These are phyloP conservation scores for Proisotoma minuta DNA, from an alignment of 2,888 invertebrate genomes.

Conservation along the genomic window DNA sequence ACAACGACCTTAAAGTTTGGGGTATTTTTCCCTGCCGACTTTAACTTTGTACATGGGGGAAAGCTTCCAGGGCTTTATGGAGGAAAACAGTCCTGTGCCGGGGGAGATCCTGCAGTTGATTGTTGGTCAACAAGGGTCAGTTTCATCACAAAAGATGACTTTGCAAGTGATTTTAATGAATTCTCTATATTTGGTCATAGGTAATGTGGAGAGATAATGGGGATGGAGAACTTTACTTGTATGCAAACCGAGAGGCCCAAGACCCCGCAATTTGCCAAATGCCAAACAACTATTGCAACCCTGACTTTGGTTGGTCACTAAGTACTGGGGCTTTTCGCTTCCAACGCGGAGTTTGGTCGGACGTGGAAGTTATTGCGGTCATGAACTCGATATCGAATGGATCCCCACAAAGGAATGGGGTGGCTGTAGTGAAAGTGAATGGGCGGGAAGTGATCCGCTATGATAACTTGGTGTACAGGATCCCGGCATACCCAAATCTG, in stretches of 20 bases:
- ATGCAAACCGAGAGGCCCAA: conserved; percentile 39
- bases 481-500: conserved; percentile 31
- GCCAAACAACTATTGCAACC: conserved; percentile 33
- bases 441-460: conserved; percentile 33
- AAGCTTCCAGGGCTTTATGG: conserved; percentile 40
- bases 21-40: conserved; percentile 34
- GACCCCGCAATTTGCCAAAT: conserved; percentile 35
- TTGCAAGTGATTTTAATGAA: too few species aligned
- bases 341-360: conserved; percentile 27
- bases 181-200: not conserved
- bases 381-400: conserved; percentile 32
- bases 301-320: conserved; percentile 31
- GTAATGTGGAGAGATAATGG: conserved; percentile 38
- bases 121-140: conserved; percentile 26
- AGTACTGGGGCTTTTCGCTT: conserved; percentile 32
- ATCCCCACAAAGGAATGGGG: conserved; percentile 30
- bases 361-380: conserved; percentile 21
- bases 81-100: conserved; percentile 31
- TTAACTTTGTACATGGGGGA: conserved; percentile 37
- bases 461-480: conserved; percentile 33
- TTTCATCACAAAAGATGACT: too few species aligned
- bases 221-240: conserved; percentile 34
- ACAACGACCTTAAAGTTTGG: conserved; percentile 31
- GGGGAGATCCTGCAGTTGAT: conserved; percentile 33
- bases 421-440: conserved; percentile 27